These are phyloP conservation scores for Pachydiplax longipennis DNA, from an alignment of 2,888 invertebrate genomes.

Conservation along the genomic window DNA sequence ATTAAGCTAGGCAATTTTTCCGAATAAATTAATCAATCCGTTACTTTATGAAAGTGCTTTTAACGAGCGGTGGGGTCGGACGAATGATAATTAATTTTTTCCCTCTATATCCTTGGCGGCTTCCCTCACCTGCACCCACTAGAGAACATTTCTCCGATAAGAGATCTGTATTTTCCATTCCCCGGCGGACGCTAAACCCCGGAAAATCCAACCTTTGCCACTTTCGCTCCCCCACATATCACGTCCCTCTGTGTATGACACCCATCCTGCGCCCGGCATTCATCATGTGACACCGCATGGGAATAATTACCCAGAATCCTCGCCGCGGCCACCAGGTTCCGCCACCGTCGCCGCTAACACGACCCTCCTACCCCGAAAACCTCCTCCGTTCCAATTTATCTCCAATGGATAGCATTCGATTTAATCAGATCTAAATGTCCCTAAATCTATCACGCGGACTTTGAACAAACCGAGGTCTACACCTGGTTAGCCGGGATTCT, in stretches of 20 bases:
- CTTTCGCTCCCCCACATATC: background rate
- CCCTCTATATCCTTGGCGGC: background rate
- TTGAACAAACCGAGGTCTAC: background rate
- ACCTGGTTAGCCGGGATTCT: background rate
- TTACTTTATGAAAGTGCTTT: background rate
- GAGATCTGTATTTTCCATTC: constrained; percentile 14
- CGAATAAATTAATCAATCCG: constrained; percentile 23
- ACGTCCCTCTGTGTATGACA: constrained; percentile 3
- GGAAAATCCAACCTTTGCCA: background rate
- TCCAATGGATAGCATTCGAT: background rate
- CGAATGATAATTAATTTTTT: background rate
- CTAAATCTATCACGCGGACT: background rate
- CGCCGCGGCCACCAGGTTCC: constrained; percentile 16
- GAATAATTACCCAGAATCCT: constrained; percentile 40
- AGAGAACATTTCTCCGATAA: background rate
- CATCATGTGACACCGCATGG: constrained; percentile 36
- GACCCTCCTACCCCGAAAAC: background rate
- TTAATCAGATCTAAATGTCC: background rate
- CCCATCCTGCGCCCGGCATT: constrained; percentile 15
- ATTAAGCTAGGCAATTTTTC: background rate
- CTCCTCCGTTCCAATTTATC: background rate
- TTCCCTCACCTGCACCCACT: background rate
- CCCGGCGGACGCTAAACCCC: background rate
- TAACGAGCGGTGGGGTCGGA: background rate
- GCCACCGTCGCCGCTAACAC: constrained; percentile 22